Evolutionary conservation across 1,140 invertebrate species (phyloP).

Genomic region (Charaxes varanes): DNA sequence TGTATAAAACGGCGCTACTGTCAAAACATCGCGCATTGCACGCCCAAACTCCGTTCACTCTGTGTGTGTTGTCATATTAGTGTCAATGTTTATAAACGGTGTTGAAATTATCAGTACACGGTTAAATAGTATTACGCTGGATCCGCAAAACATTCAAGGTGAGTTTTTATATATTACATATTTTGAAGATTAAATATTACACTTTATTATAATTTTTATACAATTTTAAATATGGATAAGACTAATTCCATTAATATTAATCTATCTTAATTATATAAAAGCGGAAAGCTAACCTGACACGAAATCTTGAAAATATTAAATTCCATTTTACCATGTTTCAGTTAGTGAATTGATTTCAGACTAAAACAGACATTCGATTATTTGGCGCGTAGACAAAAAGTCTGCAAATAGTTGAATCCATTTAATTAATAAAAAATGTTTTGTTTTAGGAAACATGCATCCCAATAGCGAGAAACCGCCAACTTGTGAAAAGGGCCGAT

Average conservation of each 20-base stretch:
- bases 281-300: no score
- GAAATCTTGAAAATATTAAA: no score
- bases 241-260: no score
- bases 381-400: no score
- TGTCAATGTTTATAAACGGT: conserved; percentile 54
- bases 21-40: conserved; percentile 33
- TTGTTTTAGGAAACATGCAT: conserved; percentile 56
- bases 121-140: conserved; percentile 48
- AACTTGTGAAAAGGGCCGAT: conserved; percentile 35
- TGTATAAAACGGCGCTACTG: conserved; percentile 46
- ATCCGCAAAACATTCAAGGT: conserved; percentile 36
- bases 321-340: no score
- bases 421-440: no score
- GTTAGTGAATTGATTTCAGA: no score
- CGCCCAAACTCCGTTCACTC: conserved; percentile 24
- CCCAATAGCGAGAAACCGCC: conserved; percentile 50
- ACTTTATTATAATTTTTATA: no score
- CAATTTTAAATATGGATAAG: no score
- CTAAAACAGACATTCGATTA: no score
- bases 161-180: conserved; percentile 25
- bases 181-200: not conserved
- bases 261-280: no score
- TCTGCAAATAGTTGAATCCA: no score
- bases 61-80: conserved; percentile 14
- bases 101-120: conserved; percentile 44